These are phyloP conservation scores for Julus scandinavius DNA, from an alignment of 2,888 invertebrate species.

Conservation along the genomic window DNA sequence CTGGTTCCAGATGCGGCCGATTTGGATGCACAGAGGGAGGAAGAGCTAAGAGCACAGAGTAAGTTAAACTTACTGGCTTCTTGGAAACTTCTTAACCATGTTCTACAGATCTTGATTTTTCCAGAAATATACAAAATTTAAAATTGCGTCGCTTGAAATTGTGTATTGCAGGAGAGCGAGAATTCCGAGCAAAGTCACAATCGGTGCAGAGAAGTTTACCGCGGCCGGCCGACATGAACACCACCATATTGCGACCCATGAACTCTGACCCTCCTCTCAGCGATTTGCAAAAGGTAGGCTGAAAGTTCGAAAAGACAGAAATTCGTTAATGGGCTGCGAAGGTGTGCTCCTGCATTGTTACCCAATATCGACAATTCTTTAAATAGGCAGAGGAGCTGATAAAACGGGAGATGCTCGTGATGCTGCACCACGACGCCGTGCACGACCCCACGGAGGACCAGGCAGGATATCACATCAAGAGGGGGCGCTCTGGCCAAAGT, in stretches of 20 bases:
- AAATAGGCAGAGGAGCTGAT: conserved; percentile 90
- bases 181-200: conserved; percentile 81
- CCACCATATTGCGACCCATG: conserved; percentile 80
- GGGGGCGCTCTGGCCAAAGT: conserved; percentile 58
- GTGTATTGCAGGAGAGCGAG: conserved; percentile 70
- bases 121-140: background rate
- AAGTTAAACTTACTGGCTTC: conserved; percentile 59
- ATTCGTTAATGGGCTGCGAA: background rate
- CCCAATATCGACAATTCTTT: background rate
- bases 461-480: conserved; percentile 63
- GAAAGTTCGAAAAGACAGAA: background rate
- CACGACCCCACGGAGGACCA: conserved; percentile 74
- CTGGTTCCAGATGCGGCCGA: conserved; percentile 80
- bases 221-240: conserved; percentile 87
- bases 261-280: conserved; percentile 81
- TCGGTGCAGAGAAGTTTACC: conserved; percentile 87
- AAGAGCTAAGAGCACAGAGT: conserved; percentile 75
- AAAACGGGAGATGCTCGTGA: conserved; percentile 94
- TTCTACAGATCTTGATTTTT: too few species aligned
- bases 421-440: conserved; percentile 90
- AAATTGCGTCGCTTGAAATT: background rate
- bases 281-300: conserved; percentile 79
- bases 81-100: too few species aligned
- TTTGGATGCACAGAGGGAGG: conserved; percentile 76
- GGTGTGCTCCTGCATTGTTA: background rate